Conservation (phyloP, 1,140 invertebrate genomes). For the Tetragonula clypearis region DNA sequence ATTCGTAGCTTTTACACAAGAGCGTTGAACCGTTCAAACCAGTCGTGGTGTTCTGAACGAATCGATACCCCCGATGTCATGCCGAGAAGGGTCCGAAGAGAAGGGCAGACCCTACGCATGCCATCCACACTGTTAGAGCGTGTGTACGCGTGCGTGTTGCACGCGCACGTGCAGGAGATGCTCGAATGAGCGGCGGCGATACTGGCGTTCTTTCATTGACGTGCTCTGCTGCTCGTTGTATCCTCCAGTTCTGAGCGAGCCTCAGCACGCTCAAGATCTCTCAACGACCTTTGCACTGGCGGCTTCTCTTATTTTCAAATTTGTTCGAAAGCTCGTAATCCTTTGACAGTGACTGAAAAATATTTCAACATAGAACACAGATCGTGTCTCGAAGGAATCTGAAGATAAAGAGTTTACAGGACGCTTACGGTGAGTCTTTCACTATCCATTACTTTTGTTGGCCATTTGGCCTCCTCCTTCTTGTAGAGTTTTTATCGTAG, state of each 20-base stretch:
- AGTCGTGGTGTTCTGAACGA: neutral
- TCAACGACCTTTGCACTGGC: neutral
- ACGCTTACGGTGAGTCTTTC: neutral
- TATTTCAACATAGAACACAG: neutral
- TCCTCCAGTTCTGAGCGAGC: conserved; percentile 47
- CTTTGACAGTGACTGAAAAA: neutral
- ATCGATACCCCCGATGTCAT: conserved; percentile 29
- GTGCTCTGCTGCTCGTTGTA: conserved; percentile 17
- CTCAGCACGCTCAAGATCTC: conserved; percentile 13
- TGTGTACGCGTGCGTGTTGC: conserved; percentile 39
- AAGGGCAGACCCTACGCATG: neutral
- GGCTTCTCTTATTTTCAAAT: neutral
- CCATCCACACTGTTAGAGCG: neutral
- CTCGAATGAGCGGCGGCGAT: conserved; percentile 22
- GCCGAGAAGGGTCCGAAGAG: neutral
- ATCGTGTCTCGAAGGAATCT: neutral
- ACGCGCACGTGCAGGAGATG: conserved; percentile 48
- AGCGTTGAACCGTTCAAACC: neutral
- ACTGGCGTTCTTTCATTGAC: conserved; percentile 62
- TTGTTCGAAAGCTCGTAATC: neutral
- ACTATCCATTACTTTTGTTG: no score
- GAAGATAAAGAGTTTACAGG: neutral
- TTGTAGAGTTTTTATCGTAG: neutral
- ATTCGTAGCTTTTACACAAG: neutral
- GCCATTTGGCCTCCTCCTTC: neutral